Base-by-base conservation (phyloP, 2,888 invertebrate species). In the Tridacna crocea region DNA sequence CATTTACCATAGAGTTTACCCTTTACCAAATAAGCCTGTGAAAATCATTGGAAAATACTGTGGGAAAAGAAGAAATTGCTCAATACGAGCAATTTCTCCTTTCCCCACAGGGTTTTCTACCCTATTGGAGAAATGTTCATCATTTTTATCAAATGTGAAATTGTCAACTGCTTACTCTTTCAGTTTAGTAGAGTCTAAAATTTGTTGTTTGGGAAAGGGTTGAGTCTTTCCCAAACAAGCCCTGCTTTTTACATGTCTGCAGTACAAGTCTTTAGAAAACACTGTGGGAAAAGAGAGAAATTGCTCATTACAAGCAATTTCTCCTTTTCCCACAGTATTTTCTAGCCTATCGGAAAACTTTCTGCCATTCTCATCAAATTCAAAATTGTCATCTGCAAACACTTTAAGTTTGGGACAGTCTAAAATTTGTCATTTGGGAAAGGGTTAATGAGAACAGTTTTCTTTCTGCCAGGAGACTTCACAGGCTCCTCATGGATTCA, bases 1-100 rank as follows among this genome's bases (percentile, higher is more conserved):
- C n/a, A n/a, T n/a, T n/a, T n/a, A n/a, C n/a, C n/a, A n/a, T n/a
- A n/a, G n/a, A n/a, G n/a, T 55, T 55, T 6, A 55, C 19, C 55
- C 55, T 55, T 55, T 55, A 3, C 19, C 55, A 19, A 15, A 55
- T 11, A 55, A 19, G 19, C 15, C 17, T 11, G 55, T 19, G 10
- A 1, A 55, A 19, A 11, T 15, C 55, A 26, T 26, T 68, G 0
- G 68, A 68, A 47, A 68, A 68, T 47, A 68, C 13, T 17, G 68
- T 22, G 48, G n/a, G 22, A 48, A 19, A 68, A 47, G 68, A 11
- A 68, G 68, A 68, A 47, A 68, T 68, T 68, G 68, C 47, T 68
- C 27, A 27, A 11, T 1, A 68, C 68, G 47, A 68, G 68, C 68
- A 68, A 68, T 68, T 68, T 68, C 68, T 68, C 48, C 46, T 47